Conservation (phyloP, 2,797 vertebrate genomes). For the Tragopan temminckii region DNA sequence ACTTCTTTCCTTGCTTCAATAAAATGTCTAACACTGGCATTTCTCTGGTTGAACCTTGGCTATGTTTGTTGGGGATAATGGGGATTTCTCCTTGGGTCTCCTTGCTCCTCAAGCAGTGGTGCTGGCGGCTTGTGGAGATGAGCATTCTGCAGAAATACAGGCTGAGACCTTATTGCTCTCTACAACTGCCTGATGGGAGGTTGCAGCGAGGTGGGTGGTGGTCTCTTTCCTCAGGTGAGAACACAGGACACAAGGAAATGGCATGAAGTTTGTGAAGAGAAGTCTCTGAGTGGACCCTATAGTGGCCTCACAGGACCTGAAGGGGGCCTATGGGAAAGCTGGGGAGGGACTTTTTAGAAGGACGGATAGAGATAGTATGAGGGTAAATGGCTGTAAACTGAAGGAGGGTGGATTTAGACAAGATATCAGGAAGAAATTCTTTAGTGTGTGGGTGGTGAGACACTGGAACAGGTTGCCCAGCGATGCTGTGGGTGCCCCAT, state of each 20-base stretch:
- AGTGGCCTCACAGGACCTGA: too few relatives aligned
- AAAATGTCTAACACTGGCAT: background rate
- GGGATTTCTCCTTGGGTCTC: background rate
- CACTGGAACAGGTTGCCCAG: too few relatives aligned
- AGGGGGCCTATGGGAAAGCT: too few relatives aligned
- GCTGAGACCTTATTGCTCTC: background rate
- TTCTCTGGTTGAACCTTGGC: fast-evolving
- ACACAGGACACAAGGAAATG: background rate
- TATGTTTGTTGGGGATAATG: background rate
- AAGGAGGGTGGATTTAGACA: too few relatives aligned
- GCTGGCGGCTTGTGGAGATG: background rate
- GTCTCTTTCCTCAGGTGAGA: background rate
- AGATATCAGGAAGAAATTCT: too few relatives aligned
- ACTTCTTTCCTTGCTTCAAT: background rate
- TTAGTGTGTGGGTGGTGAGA: too few relatives aligned
- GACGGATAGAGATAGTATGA: too few relatives aligned
- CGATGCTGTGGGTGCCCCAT: too few relatives aligned
- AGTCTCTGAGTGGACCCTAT: too few relatives aligned
- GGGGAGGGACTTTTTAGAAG: too few relatives aligned
- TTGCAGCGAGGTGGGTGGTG: background rate
- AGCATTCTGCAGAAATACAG: background rate
- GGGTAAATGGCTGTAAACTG: too few relatives aligned
- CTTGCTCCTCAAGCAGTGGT: fast-evolving
- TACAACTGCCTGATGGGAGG: background rate
- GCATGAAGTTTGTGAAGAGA: background rate